These are phyloP conservation scores for Eurois occulta DNA, from an alignment of 2,888 invertebrate genomes.

Conservation along the genomic window DNA sequence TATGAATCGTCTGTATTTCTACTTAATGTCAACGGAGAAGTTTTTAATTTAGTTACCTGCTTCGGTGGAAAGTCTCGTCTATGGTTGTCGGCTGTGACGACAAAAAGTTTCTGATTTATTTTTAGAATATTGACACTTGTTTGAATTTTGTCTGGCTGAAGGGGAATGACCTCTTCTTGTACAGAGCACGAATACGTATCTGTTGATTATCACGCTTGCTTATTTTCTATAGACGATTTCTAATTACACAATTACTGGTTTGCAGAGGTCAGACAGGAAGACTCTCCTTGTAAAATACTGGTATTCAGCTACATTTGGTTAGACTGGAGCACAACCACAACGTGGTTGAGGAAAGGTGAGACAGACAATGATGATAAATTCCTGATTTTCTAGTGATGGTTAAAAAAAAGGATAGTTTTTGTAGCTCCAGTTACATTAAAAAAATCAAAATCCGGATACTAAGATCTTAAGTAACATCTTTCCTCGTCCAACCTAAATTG, in stretches of 20 bases:
- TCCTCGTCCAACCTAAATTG: background rate
- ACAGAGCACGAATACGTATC: too few relatives aligned
- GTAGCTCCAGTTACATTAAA: background rate
- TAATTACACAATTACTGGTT: background rate
- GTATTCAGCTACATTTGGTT: background rate
- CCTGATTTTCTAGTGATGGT: background rate
- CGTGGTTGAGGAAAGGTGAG: background rate
- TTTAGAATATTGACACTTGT: conserved; percentile 17
- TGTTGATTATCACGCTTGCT: too few relatives aligned
- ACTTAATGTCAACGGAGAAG: conserved; percentile 32
- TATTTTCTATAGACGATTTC: background rate
- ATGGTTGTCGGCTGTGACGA: conserved; percentile 24
- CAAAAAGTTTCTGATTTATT: conserved; percentile 13
- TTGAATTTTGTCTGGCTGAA: background rate
- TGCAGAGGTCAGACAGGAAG: background rate
- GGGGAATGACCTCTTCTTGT: background rate
- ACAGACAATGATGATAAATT: background rate
- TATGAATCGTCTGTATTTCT: conserved; percentile 37
- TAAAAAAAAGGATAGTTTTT: too few relatives aligned
- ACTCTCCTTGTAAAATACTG: background rate
- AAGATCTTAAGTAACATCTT: background rate
- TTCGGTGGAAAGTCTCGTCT: conserved; percentile 13
- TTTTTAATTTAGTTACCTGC: conserved; percentile 58
- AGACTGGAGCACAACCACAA: background rate
- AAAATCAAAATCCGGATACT: background rate